Evolutionary conservation across 2,888 invertebrate genomes (phyloP), one percentile per base, ranked within the genome.

Genomic region (Elegia similella): DNA sequence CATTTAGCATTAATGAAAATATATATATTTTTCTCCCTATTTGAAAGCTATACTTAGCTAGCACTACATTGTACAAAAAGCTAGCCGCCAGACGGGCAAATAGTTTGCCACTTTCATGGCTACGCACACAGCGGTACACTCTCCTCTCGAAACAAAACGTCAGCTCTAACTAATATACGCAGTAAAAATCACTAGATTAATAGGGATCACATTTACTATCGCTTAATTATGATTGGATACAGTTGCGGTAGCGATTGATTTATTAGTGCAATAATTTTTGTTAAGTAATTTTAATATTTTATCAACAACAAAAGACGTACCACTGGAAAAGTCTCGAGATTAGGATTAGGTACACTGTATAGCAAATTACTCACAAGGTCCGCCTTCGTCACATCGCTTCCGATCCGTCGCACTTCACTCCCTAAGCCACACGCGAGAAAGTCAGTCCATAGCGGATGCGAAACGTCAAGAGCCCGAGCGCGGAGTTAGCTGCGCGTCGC

Each of bases 401-500:
- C 38, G n/a, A 38, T 6, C 10, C 38, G 38, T n/a, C 12, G 38
- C 38, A 38, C 38, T 38, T n/a, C 38, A 38, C 38, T 10, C 0
- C 38, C 38, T n/a, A n/a, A 38, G 38, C 12, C 38, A 38, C 38
- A 38, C 38, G 10, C 38, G 6, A 12, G 38, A n/a, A 12, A 12
- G 12, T n/a, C 12, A n/a, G 0, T 1, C 38, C 38, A 12, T n/a
- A 12, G 38, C 1, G 12, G 38, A 12, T 3, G 12, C 34, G 2
- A 34, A 16, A 16, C 44, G 44, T 10, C 16, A 10, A 23, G 23
- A 23, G 44, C 8, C 8, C 23, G 8, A 30, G n/a, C 32, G 17
- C 47, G 7, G 29, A 32, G 42, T 52, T 59, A 58, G 42, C 44
- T 54, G 56, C 56, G 58, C 54, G 29, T 56, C 42, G 48, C 46